Evolutionary conservation across 2,113 vertebrate species (phyloP).

Genomic region (Delphinus delphis): DNA sequence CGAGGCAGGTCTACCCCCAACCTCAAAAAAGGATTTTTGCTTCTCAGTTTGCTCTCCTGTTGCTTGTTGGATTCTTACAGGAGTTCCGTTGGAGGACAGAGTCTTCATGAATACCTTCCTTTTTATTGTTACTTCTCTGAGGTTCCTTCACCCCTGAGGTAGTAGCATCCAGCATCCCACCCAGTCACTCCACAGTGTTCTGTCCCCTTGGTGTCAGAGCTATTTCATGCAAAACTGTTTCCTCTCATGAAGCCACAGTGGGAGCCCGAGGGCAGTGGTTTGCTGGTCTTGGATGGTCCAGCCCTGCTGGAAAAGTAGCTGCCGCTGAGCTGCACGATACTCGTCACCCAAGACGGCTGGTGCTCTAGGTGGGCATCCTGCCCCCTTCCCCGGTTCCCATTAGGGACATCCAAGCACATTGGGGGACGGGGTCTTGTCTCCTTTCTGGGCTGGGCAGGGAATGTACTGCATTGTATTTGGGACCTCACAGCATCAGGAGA

Average conservation of each 20-base stretch:
- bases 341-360: neutral
- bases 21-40: neutral
- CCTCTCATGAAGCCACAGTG: neutral
- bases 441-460: neutral
- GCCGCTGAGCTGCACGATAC: neutral
- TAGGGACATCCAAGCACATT: neutral
- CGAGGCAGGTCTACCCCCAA: neutral
- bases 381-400: neutral
- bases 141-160: neutral
- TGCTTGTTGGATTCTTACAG: neutral
- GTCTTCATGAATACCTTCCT: neutral
- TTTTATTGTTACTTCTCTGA: neutral
- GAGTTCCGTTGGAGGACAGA: neutral
- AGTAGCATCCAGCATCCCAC: neutral
- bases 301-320: neutral
- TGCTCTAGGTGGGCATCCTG: neutral
- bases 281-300: neutral
- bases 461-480: neutral
- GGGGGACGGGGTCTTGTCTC: neutral
- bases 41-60: neutral
- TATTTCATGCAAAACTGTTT: neutral
- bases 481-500: neutral
- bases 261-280: neutral
- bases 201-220: neutral
- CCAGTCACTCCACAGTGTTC: neutral